Base-by-base conservation (phyloP, 2,797 vertebrate species). In the Sebastes matsubarae region DNA sequence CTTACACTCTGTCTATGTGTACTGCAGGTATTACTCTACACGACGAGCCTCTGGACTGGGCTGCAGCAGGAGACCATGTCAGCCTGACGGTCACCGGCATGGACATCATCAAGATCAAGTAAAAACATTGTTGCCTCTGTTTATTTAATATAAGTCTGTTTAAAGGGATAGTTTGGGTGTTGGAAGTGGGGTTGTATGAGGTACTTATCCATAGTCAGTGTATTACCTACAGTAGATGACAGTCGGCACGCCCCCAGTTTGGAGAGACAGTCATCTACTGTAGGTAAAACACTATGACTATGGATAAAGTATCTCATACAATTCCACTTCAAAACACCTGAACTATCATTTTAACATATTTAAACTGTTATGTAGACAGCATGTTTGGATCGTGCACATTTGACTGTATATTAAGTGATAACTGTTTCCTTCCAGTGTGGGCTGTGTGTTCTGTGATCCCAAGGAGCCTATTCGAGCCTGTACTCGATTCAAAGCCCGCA, bases 41-140 rank as follows among this genome's bases (percentile, higher is more conserved):
- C 0, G 97, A 99, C 66, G 97, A 99, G 88, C 93, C 97, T 81
- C 94, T 98, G 59, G 98, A 99, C 90, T 99, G 99, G 99, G 98
- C 98, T 20, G 98, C 97, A 63, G 99, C 99, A 10, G 99, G 99
- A 83, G 98, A 99, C 94, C 98, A 99, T 4, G 95, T 99, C 93
- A 99, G 96, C 95, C 97, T 99, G 87, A 99, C 97, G 1, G 96
- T 99, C 93, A 99, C 98, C 59, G 99, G 99, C 88, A 98, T 99
- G 96, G 99, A 99, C 96, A 99, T 99, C 95, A 99, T 99, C 94
- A 99, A 99, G 96, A 99, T 99, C 93, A 99, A 99, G 99, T 99
- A 94, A 97, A 71, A 1, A 10, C 13, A 10, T 46, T 4, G 2
- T 69, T 32, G 2, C 6, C 1, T 2, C 5, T 27, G 1, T 57